phyloP scores from a whole-genome alignment of 2,113 vertebrate genomes.

The Cheirogaleus medius region DNA sequence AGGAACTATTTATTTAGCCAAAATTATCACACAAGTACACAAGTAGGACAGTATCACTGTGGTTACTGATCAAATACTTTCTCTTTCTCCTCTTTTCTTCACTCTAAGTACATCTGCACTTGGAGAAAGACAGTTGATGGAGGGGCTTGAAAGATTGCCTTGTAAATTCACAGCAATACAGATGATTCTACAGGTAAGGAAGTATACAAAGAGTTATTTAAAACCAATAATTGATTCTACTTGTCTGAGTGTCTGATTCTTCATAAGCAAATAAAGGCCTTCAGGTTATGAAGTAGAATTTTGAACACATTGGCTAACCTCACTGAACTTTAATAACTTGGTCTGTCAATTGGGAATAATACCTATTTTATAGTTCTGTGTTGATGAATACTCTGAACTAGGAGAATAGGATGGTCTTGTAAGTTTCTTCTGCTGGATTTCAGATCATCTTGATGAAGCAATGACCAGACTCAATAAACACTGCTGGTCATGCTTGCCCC shows the following conservation, averaged over 20 bases:
- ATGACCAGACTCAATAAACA: not conserved
- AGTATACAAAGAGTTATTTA: not conserved
- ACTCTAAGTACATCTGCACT: not conserved
- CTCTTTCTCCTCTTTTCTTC: not conserved
- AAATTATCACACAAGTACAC: not conserved
- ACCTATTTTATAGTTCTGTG: not conserved
- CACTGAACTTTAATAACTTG: not conserved
- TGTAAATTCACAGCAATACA: not conserved
- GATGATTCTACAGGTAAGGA: not conserved
- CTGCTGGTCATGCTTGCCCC: not conserved
- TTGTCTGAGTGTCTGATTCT: not conserved
- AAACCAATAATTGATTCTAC: not conserved
- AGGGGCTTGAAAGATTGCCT: not conserved
- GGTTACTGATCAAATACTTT: not conserved
- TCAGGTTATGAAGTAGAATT: not conserved
- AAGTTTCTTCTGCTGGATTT: not conserved
- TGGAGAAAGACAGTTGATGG: not conserved
- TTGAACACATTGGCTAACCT: not conserved
- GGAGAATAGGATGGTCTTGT: not conserved
- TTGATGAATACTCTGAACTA: not conserved
- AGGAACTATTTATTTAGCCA: not conserved
- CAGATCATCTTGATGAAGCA: not conserved
- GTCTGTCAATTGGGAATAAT: not conserved
- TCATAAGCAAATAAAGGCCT: not conserved
- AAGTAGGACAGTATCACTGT: not conserved